Base-by-base conservation (phyloP, 2,113 vertebrate genomes). In the Clarias gariepinus region DNA sequence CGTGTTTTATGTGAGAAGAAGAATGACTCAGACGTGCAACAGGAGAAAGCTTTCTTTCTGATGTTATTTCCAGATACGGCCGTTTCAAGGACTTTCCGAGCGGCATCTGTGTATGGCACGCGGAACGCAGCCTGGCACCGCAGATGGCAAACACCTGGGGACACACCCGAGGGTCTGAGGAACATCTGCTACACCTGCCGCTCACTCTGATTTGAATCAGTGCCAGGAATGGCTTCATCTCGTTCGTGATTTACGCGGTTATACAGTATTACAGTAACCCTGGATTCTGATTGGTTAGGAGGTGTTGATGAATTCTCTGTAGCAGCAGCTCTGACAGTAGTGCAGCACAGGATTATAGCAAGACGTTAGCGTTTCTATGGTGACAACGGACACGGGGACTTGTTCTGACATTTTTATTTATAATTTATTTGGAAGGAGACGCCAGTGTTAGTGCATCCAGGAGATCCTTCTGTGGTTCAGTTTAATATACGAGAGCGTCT, bases 101-200 rank as follows among this genome's bases (percentile, higher is more conserved):
- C 86, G 68, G 15, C 71, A 77, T 90, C 41, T 86, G 80, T 89
- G 88, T 63, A 80, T 52, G 83, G 41, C 60, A 47, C 53, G 68
- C 53, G 64, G n/a, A 82, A 77, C 36, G 33, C 30, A 76, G 76
- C 69, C 61, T 58, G 55, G 61, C 78, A 71, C 61, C 28, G 30
- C 89, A 87, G 86, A 86, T 89, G 86, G 80, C 52, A 64, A 82
- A n/a, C 64, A 74, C 78, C 77, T 78, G 71, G 73, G 41, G 76
- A 55, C 61, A 30, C 33, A 64, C 53, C 83, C 19, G 12, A 77
- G 64, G 68, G 64, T 63, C 81, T 55, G 61, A 76, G 28, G 57
- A 87, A 87, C 89, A 90, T 90, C 89, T 90, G 86, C 76, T 52
- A 84, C 30, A 58, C 74, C 64, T 81, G 74, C 57, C 81, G n/a